Base-by-base conservation (phyloP, 2,888 invertebrate genomes). In the Oligia fasciuncula region DNA sequence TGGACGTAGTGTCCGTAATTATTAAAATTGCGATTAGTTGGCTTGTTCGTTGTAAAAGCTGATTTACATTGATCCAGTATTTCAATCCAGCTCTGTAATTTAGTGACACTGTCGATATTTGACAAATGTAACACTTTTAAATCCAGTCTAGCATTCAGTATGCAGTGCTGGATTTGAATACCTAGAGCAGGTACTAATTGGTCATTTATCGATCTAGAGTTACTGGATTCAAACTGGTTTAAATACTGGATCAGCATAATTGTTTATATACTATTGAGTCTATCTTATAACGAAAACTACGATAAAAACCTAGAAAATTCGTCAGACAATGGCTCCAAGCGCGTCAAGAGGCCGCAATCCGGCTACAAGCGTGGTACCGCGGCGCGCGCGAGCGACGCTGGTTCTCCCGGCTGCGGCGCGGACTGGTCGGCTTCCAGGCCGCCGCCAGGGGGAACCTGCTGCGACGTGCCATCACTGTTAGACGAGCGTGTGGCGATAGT, bases 331-430 rank as follows among this genome's bases (percentile, higher is more conserved):
- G 97, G 92, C 93, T 98, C 40, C 93, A 95, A 49, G 91, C 94
- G 43, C 96, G 97, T 0, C 95, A 97, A 77, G 97, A 97, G 81
- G 97, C 98, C 1, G 98, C 97, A 1, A 90, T 97, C 23, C 97
- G 97, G 74, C 98, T 99, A 76, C 99, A 99, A 93, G 97, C 98
- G 71, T 97, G 97, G 91, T 99, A 98, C 98, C 97, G 98, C 77
- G 98, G 98, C 46, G 97, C 97, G 88, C 97, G 97, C 78, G 97
- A 97, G 51, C 97, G 98, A 5, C 96, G 97, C 73, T 98, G 98
- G 97, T 98, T 97, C 93, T 94, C 97, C 80, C 97, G 97, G 80
- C 94, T 99, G 14, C 97, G 97, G 69, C 92, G 93, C 14, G 97
- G 97, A 11, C 93, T 98, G 29, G 92, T 98, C 8, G 92, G 95